Evolutionary conservation across 2,888 invertebrate genomes (phyloP).

Genomic region (Aradus depressus): DNA sequence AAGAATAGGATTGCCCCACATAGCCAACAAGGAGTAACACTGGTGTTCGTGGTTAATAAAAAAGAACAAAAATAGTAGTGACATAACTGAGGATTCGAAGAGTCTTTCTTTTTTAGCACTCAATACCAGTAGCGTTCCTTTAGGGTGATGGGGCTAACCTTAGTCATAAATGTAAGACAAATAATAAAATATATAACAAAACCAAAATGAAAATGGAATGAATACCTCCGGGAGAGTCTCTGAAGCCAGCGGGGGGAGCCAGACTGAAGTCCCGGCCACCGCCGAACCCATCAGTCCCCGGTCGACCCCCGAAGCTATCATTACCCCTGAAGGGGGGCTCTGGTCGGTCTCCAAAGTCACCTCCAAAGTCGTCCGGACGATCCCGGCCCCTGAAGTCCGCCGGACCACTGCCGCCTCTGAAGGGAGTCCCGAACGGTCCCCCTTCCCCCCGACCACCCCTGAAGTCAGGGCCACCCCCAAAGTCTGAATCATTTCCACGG

Average conservation of each 20-base stretch:
- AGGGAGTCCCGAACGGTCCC: conserved; percentile 14
- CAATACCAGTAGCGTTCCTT: too few species aligned
- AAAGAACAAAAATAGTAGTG: too few species aligned
- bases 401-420: conserved; percentile 21
- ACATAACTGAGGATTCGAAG: too few species aligned
- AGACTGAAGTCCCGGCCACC: conserved; percentile 8
- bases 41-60: too few species aligned
- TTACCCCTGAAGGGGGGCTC: conserved; percentile 16
- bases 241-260: conserved; percentile 12
- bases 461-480: too few species aligned
- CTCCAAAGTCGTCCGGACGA: conserved; percentile 18
- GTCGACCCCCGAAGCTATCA: conserved; percentile 4
- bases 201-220: too few species aligned
- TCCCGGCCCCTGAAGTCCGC: conserved; percentile 16
- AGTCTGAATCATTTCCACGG: too few species aligned
- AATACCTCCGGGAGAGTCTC: conserved; percentile 7
- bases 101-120: too few species aligned
- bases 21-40: too few species aligned
- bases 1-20: too few species aligned
- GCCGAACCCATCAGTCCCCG: neutral
- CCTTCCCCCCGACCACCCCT: conserved; percentile 11
- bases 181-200: neutral
- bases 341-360: conserved; percentile 22
- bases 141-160: too few species aligned
- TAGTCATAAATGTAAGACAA: neutral